These are phyloP conservation scores for Lamellibrachia columna DNA, from an alignment of 2,888 invertebrate genomes.

Conservation along the genomic window DNA sequence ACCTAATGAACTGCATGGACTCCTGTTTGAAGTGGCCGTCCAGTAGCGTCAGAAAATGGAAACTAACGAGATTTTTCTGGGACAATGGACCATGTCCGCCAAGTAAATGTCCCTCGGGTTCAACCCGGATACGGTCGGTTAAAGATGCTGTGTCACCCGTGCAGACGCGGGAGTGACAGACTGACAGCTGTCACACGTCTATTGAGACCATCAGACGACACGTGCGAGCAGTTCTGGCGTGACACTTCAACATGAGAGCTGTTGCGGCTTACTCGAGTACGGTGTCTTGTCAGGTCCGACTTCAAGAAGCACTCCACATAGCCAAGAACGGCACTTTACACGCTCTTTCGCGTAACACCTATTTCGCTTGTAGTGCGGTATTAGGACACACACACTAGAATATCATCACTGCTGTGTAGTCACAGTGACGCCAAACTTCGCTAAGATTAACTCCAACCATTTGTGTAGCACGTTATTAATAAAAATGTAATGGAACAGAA, in stretches of 20 bases:
- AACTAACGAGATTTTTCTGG: not conserved
- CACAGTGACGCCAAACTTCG: too few relatives aligned
- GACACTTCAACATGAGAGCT: not conserved
- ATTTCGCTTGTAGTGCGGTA: too few relatives aligned
- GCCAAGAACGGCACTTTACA: too few relatives aligned
- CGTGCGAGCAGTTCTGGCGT: not conserved
- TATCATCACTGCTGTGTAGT: too few relatives aligned
- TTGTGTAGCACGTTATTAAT: too few relatives aligned
- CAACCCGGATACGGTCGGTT: not conserved
- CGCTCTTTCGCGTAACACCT: too few relatives aligned
- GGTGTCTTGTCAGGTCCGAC: not conserved
- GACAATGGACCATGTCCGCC: not conserved
- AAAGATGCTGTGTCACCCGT: not conserved
- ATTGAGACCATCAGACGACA: not conserved
- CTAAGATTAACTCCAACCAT: too few relatives aligned
- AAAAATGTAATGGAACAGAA: too few relatives aligned
- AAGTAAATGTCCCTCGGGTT: not conserved
- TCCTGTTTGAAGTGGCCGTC: not conserved
- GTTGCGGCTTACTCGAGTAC: not conserved
- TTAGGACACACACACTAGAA: too few relatives aligned
- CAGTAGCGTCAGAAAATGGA: not conserved
- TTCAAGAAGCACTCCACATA: too few relatives aligned
- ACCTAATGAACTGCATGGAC: not conserved
- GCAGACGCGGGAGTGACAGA: not conserved
- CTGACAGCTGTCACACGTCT: not conserved